Base-by-base conservation (phyloP, 2,888 invertebrate species). In the Mylabris sibirica region DNA sequence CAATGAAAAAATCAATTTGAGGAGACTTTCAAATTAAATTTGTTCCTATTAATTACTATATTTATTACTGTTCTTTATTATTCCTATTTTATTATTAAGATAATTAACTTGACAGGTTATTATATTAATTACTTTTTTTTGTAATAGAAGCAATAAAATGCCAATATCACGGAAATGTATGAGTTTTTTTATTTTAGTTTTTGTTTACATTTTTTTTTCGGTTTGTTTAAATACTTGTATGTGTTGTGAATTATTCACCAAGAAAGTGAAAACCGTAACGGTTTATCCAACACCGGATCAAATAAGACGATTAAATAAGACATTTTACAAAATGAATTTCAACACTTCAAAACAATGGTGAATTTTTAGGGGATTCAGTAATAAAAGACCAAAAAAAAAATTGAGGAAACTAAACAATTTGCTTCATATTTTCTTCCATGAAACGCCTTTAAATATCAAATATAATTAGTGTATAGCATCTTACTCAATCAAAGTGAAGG, bases 221-320 rank as follows among this genome's bases (percentile, higher is more conserved):
- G 14, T 34, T 17, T 35, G n/a, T 9, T 14, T 17, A 38, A 14
- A 17, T 60, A 30, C n/a, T 11, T 30, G 30, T 62, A 41, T 62
- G 14, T 44, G 41, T 8, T 26, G 35, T 44, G 26, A 62, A 62
- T 24, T 44, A 22, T 17, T 62, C 20, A 62, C 62, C 62, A 62
- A 38, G 35, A 62, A 62, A 62, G 62, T 62, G 62, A 62, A 61
- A 62, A 62, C 62, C 62, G 24, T 62, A 34, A 62, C 62, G 41
- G n/a, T 61, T 53, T 57, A 57, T 57, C 6, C 57, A 57, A 57
- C 57, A 57, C 57, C 57, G 57, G 12, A 57, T 24, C 57, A 22
- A 57, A 57, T 24, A 12, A 24, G 9, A 14, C n/a, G 12, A 49
- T 20, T 8, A 49, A 49, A 49, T 49, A 49, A 49, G 17, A 20